Conservation (phyloP, 2,797 vertebrate genomes). For the Lepus townsendii region DNA sequence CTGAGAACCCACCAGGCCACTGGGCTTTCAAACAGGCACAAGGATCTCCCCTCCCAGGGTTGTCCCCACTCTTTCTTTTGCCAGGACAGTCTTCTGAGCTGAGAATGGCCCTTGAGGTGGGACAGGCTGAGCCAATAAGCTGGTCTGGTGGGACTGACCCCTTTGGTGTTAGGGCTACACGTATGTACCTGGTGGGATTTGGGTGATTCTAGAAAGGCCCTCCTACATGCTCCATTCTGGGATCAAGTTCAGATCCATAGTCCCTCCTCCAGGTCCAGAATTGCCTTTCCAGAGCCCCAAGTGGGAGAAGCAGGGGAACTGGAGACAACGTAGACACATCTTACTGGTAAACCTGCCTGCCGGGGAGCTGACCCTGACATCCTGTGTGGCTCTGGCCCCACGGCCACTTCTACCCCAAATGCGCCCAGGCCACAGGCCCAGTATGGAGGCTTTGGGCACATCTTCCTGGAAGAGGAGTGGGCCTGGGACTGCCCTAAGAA, state of each 20-base stretch:
- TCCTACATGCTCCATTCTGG: background rate
- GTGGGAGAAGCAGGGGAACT: background rate
- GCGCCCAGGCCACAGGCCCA: background rate
- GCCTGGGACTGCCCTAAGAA: background rate
- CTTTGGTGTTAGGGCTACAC: background rate
- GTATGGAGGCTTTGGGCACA: background rate
- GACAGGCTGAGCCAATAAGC: background rate
- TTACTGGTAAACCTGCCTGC: background rate
- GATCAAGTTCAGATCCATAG: background rate
- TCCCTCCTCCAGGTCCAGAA: background rate
- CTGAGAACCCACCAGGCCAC: background rate
- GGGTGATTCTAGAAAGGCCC: background rate
- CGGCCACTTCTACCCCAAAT: background rate
- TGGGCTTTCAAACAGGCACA: background rate
- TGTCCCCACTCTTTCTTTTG: background rate
- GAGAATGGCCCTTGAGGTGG: constrained; percentile 4
- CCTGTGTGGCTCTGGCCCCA: background rate
- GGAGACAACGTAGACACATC: background rate
- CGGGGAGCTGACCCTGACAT: background rate
- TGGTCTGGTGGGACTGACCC: background rate
- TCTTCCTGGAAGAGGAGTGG: background rate
- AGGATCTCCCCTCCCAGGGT: background rate
- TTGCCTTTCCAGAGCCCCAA: background rate
- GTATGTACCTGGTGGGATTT: background rate
- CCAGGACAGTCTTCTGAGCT: background rate